Base-by-base conservation (phyloP, 2,113 vertebrate species). In the Phylloscopus trochiloides region DNA sequence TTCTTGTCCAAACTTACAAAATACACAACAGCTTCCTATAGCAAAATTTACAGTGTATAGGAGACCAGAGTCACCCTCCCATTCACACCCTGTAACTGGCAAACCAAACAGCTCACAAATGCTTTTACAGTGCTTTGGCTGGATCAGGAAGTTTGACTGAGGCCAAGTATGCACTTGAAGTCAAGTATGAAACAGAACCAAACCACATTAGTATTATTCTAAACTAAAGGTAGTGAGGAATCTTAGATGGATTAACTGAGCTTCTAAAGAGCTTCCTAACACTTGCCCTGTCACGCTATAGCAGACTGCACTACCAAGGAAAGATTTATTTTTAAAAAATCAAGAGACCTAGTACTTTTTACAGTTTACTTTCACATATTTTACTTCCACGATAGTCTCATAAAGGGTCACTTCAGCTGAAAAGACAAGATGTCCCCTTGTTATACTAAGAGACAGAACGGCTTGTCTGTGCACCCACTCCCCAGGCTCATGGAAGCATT, bases 321-420 rank as follows among this genome's bases (percentile, higher is more conserved):
- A 70, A 85, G 6, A 65, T 65, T 62, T 91, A 12, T 62, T 88
- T 94, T 86, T 65, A n/a, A 88, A 93, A 92, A 92, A 79, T 31
- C n/a, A 75, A 57, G 48, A 45, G n/a, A 66, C 18, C 15, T 78
- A 42, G 75, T 83, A 92, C 47, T 75, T 90, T 85, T 90, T 73
- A 55, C 75, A 83, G 84, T 91, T 92, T 87, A 77, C 42, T 92
- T 74, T 89, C 72, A 93, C 50, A 63, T 81, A 52, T 94, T 80
- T 94, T 81, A 40, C 24, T 90, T 91, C 67, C 1, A 1, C 40
- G 48, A 11, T 57, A 77, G 26, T 65, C 75, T 71, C 13, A 1
- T 24, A 50, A 90, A 83, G 54, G 45, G 90, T 76, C n/a, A 52
- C 54, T 62, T 87, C 62, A 70, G 54, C 79, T 93, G 76, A 55